Evolutionary conservation across 2,113 vertebrate genomes (phyloP).

Genomic region (Aplodontia rufa): DNA sequence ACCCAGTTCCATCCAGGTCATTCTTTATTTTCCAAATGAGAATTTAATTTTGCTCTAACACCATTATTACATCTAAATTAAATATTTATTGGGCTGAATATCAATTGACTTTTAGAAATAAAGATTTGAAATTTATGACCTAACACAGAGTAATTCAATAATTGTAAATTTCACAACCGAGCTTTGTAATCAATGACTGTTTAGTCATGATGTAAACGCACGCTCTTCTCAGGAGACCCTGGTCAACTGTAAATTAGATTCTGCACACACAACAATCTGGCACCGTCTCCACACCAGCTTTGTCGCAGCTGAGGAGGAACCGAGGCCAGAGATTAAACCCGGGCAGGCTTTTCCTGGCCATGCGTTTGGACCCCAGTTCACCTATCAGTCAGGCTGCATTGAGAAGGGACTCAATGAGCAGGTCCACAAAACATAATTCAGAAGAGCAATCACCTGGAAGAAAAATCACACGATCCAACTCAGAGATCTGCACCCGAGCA

Average conservation of each 20-base stretch:
- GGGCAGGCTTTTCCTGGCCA: background rate
- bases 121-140: slow-evolving; percentile 75
- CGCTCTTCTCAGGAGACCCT: slow-evolving; percentile 64
- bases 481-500: background rate
- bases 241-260: slow-evolving; percentile 73
- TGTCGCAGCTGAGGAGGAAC: slow-evolving; percentile 16
- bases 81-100: slow-evolving; percentile 78
- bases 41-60: slow-evolving; percentile 73
- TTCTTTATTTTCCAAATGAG: slow-evolving; percentile 74
- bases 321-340: slow-evolving; percentile 15
- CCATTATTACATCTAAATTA: slow-evolving; percentile 77
- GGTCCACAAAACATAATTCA: slow-evolving; percentile 40
- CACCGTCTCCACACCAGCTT: slow-evolving; percentile 11
- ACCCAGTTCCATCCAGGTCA: slow-evolving; percentile 47
- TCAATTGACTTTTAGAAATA: slow-evolving; percentile 76
- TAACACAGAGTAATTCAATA: slow-evolving; percentile 76
- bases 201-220: slow-evolving; percentile 72
- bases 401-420: slow-evolving; percentile 10
- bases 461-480: background rate
- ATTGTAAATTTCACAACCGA: slow-evolving; percentile 74
- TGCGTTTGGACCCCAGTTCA: background rate
- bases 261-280: slow-evolving; percentile 63
- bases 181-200: slow-evolving; percentile 77
- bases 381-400: slow-evolving; percentile 42
- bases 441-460: slow-evolving; percentile 46